Base-by-base conservation (phyloP, 2,113 vertebrate species). In the Caloenas nicobarica region DNA sequence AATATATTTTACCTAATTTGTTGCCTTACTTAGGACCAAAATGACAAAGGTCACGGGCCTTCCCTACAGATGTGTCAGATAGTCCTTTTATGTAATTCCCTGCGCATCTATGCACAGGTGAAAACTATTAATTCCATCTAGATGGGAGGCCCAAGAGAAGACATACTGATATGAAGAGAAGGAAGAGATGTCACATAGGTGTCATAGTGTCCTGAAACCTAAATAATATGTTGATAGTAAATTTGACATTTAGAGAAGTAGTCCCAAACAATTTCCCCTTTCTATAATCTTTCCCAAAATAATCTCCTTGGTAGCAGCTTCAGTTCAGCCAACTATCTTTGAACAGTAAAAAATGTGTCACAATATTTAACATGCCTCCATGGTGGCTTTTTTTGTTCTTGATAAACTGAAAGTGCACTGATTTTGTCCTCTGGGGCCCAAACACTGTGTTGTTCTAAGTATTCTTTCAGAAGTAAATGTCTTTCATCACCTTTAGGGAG, bases 31-130 rank as follows among this genome's bases (percentile, higher is more conserved):
- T 85, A 56, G 50, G 66, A n/a, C 6, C 56, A 48, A 80, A 74
- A 51, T 33, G 24, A 16, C 24, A 57, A 56, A 68, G 48, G 25
- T 25, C 31, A n/a, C 16, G 38, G 66, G 19, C 23, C 23, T 76
- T 71, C 7, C 44, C 46, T 81, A 64, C 64, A 71, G 16, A 33
- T 44, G 8, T 36, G 12, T 54, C 48, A 34, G 23, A 31, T 26
- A 84, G 13, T 40, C 8, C 14, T 53, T 87, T 62, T 79, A 10
- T 62, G 28, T 57, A 44, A 44, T 77, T 64, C 9, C 29, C 4
- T 31, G 23, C 74, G 19, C 25, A 58, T 69, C 16, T 65, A 11
- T 24, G 13, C 0, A 0, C 29, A 26, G 3, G 13, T 60, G 36
- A 64, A 82, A 79, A 46, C 23, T 62, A 8, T 21, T 51, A 61